Base-by-base conservation (phyloP, 2,888 invertebrate genomes). In the Sthenelais limicola region DNA sequence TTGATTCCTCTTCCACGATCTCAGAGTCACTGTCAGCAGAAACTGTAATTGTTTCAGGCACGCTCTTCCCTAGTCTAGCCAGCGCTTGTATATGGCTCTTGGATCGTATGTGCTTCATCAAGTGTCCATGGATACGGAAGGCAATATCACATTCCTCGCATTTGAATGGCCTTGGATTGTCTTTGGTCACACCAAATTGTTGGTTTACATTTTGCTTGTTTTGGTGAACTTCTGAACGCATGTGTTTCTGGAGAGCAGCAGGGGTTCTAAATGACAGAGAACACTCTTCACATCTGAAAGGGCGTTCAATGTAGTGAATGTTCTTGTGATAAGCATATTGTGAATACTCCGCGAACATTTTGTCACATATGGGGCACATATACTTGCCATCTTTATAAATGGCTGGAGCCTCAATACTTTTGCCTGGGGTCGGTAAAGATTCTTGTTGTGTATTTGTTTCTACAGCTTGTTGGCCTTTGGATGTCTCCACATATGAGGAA, bases 91-190 rank as follows among this genome's bases (percentile, higher is more conserved):
- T 96, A 86, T 98, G 98, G 91, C 95, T 94, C 90, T 97, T 97
- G 77, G 96, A 96, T 72, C 98, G 92, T 75, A 98, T 90, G 90
- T 99, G 98, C 88, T 98, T 98, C 0, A 97, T 97, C 82, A 99
- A 90, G 88, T 98, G 98, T 0, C 98, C 98, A 84, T 97, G 97
- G 83, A 97, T 97, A 9, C 89, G 82, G 87, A 99, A 98, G 9
- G 97, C 97, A 80, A 96, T 94, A 85, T 94, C 95, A 87, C 98
- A 98, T 85, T 98, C 97, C 26, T 92, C 92, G 89, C 98, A 98
- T 84, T 96, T 94, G 88, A 97, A 98, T 24, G 98, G 97, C 68
- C 98, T 91, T 1, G 98, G 98, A 89, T 98, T 97, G 78, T 93
- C 93, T 18, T 94, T 93, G 9, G 86, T 84, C 90, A 69, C 72